phyloP scores from a whole-genome alignment of 2,797 vertebrate genomes.

The Dallia pectoralis region DNA sequence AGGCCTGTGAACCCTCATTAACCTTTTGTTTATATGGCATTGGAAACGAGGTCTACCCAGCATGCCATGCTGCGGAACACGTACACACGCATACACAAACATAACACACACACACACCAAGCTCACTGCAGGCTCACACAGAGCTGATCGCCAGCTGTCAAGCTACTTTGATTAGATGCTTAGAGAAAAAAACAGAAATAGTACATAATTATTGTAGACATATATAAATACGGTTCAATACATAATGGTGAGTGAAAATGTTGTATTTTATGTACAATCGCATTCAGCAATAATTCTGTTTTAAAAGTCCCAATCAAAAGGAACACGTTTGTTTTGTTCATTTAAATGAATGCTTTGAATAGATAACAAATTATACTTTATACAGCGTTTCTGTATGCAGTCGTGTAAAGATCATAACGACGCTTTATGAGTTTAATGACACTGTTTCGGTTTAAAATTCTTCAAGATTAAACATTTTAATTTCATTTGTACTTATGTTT shows the following conservation, averaged over 20 bases:
- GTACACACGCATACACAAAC: conserved; percentile 35
- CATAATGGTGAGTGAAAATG: conserved; percentile 52
- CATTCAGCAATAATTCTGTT: neutral
- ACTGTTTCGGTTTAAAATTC: neutral
- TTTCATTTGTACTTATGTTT: neutral
- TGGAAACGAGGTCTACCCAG: conserved; percentile 18
- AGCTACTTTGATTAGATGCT: conserved; percentile 56
- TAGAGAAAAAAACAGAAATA: conserved; percentile 46
- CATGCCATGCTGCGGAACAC: conserved; percentile 17
- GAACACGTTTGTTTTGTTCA: neutral
- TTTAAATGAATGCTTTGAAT: neutral
- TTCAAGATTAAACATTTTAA: neutral
- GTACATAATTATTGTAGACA: conserved; percentile 54
- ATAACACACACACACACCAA: conserved; percentile 31
- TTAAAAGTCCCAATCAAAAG: neutral
- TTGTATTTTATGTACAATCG: neutral
- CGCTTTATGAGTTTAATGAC: neutral
- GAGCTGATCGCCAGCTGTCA: conserved; percentile 55
- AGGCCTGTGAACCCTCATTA: conserved; percentile 20
- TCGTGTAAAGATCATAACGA: neutral
- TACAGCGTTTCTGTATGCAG: neutral
- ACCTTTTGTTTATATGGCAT: conserved; percentile 25
- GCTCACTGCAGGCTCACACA: conserved; percentile 6
- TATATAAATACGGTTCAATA: conserved; percentile 59
- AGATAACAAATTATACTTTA: neutral